Conservation (phyloP, 2,797 vertebrate genomes). For the Oryzias dopingdopingensis region DNA sequence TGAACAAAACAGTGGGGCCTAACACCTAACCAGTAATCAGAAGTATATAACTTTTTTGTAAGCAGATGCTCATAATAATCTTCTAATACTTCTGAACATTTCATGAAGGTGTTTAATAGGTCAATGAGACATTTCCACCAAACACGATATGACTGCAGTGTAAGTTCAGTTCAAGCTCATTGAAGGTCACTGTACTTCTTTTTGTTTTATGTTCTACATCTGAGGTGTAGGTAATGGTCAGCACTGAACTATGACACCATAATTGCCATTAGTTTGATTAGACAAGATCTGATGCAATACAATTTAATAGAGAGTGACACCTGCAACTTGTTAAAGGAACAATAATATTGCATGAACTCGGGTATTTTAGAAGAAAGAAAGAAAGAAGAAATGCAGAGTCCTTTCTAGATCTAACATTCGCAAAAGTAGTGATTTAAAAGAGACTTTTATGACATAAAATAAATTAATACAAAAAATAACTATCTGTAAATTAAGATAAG, state of each 20-base stretch:
- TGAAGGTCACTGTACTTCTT: constrained; percentile 39
- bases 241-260: constrained; percentile 17
- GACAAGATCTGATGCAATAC: neutral
- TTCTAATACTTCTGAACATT: constrained; percentile 46
- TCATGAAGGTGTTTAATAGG: constrained; percentile 32
- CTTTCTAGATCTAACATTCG: too few relatives aligned
- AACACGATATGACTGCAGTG: constrained; percentile 20
- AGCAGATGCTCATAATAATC: constrained; percentile 2
- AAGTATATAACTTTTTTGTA: neutral
- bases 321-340: too few relatives aligned
- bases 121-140: constrained; percentile 48
- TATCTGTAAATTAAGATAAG: too few relatives aligned
- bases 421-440: too few relatives aligned
- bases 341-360: too few relatives aligned
- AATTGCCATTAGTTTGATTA: constrained; percentile 18
- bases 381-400: too few relatives aligned
- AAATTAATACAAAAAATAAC: too few relatives aligned
- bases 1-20: neutral
- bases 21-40: constrained; percentile 5
- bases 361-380: too few relatives aligned
- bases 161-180: constrained; percentile 15
- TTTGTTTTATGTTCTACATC: constrained; percentile 17
- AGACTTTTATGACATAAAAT: too few relatives aligned
- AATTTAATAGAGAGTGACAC: neutral
- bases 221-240: constrained; percentile 24